Base-by-base conservation (phyloP, 2,797 vertebrate species). In the Coendou prehensilis region DNA sequence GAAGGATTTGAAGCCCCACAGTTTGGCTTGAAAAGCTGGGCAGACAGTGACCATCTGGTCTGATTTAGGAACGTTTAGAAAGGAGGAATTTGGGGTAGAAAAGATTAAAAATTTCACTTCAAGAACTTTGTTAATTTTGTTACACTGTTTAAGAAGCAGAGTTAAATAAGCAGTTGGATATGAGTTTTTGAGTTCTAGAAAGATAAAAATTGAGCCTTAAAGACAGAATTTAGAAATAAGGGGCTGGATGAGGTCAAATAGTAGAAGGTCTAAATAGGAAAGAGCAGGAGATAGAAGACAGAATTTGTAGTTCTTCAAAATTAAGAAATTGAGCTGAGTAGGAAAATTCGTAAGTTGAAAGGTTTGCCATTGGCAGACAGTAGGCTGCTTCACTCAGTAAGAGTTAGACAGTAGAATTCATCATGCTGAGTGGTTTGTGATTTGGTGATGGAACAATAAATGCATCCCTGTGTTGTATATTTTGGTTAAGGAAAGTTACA, bases 161-260 rank as follows among this genome's bases (percentile, higher is more conserved):
- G 15, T 82, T 28, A 94, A 45, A 37, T 20, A 47, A 54, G 5
- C 9, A 37, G 61, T 56, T 79, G 37, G 33, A 26, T 59, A 17
- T 67, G 50, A 94, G 18, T 9, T 94, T 30, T 89, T 83, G 23
- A 83, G 28, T 73, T 87, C 89, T 84, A 80, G 69, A 90, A 84
- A 87, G 8, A 47, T 78, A 80, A 50, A 75, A 5, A 80, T 3
- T 54, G 14, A 90, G 4, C 1, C 15, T 59, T 96, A 94, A 33
- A 69, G 33, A 56, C 61, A 81, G 26, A 90, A 92, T 76, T 75
- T 75, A 75, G 30, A 89, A 9, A 2, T 76, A 15, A 45, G 11
- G 33, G 22, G 30, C 37, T 88, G 6, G 28, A 50, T 63, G 22
- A 78, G 2, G 9, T 89, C 37, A 89, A 9, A 28, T 81, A 64